A percentile compares a stretch with the other conserved stretches of the same genome.
Evolutionary conservation across 1,140 invertebrate genomes (phyloP).

Genomic region (Lithobius niger): DNA sequence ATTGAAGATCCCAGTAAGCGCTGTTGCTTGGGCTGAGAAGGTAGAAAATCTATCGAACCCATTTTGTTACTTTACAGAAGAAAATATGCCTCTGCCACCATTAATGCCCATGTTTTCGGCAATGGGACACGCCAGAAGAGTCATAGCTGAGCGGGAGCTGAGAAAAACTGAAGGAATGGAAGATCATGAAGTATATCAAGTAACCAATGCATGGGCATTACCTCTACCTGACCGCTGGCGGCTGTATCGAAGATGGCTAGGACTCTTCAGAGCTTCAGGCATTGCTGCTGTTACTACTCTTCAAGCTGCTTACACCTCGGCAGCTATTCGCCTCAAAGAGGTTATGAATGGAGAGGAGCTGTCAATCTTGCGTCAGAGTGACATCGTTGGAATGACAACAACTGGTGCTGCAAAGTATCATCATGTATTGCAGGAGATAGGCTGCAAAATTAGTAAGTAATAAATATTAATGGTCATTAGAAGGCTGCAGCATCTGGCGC

Average conservation of each 20-base stretch:
- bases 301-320: constrained; percentile 8
- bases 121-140: neutral
- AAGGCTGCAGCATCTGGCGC: too few relatives aligned
- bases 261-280: neutral
- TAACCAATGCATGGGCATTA: constrained; percentile 2
- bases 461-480: too few relatives aligned
- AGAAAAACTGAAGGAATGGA: neutral
- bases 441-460: too few relatives aligned
- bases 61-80: neutral
- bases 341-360: constrained; percentile 13
- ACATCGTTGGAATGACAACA: constrained; percentile 58
- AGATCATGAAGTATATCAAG: neutral
- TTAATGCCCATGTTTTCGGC: neutral
- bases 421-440: constrained; percentile 42
- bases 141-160: neutral
- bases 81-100: neutral
- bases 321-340: constrained; percentile 11
- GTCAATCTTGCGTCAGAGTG: constrained; percentile 14
- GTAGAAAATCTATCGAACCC: neutral
- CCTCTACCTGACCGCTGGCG: neutral
- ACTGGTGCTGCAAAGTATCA: constrained; percentile 53
- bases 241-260: constrained; percentile 7
- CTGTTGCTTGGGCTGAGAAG: neutral
- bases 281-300: neutral
- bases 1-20: neutral